Percentiles rank a stretch among this genome's conserved stretches.
Evolutionary conservation across 2,888 invertebrate genomes (phyloP).

Genomic region (Tetanocera ferruginea): DNA sequence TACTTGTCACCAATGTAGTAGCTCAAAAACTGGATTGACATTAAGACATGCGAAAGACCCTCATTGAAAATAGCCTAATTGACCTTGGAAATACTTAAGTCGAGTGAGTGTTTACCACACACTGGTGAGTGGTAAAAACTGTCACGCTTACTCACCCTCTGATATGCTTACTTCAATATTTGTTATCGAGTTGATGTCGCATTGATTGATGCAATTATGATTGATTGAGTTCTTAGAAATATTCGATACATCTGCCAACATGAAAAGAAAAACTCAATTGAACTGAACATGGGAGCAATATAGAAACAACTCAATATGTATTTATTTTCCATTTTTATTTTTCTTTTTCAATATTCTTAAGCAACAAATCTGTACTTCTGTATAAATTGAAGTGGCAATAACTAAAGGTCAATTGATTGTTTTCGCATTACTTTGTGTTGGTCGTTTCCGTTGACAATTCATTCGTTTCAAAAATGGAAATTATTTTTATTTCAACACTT

Average conservation of each 20-base stretch:
- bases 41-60: too few species aligned
- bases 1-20: too few species aligned
- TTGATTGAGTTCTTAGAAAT: neutral
- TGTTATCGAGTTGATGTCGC: too few species aligned
- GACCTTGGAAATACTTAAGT: too few species aligned
- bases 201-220: neutral
- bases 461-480: constrained; percentile 1
- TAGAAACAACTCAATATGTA: neutral
- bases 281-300: neutral
- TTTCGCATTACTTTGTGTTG: neutral
- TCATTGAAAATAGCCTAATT: too few species aligned
- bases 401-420: constrained; percentile 10
- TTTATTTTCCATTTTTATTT: neutral
- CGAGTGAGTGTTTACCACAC: too few species aligned
- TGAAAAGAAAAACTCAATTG: neutral
- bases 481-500: neutral
- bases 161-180: too few species aligned
- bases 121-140: too few species aligned
- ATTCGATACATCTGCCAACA: neutral
- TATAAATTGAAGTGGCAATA: neutral
- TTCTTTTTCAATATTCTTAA: too few species aligned
- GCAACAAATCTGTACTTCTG: too few species aligned
- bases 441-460: neutral
- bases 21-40: too few species aligned
- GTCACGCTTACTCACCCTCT: too few species aligned